Percentiles rank a stretch among this genome's conserved stretches.
phyloP scores from a whole-genome alignment of 2,113 vertebrate genomes.

The Panthera leo region DNA sequence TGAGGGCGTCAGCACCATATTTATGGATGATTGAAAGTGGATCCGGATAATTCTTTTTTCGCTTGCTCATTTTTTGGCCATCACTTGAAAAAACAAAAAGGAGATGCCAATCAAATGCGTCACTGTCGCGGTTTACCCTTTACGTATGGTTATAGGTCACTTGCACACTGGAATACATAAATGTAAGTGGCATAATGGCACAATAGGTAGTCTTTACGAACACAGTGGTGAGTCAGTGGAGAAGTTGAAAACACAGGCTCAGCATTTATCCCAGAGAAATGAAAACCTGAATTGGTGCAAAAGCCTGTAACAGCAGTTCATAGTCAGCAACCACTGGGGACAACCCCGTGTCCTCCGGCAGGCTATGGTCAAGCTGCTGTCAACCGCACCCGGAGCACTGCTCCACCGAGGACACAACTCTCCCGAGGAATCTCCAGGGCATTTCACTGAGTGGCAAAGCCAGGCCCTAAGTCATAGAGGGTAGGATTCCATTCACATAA shows the following conservation, averaged over 20 bases:
- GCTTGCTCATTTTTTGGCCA: slow-evolving; percentile 99
- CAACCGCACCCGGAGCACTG: neutral
- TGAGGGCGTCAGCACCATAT: slow-evolving; percentile 96
- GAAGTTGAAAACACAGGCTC: neutral
- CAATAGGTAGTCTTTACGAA: neutral
- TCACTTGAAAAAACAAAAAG: slow-evolving; percentile 88
- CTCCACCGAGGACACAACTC: neutral
- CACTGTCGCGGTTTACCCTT: neutral
- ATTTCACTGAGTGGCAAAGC: neutral
- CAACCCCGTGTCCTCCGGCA: neutral
- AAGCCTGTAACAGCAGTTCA: neutral
- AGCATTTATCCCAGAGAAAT: neutral
- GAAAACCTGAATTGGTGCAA: neutral
- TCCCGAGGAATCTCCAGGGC: neutral
- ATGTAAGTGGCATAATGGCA: neutral
- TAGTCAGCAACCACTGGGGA: neutral
- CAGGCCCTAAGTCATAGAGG: neutral
- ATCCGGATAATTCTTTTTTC: slow-evolving; percentile 99
- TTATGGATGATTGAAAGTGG: slow-evolving; percentile 90
- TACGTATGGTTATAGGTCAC: neutral
- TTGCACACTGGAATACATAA: neutral
- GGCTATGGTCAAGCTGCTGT: neutral
- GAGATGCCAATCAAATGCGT: slow-evolving; percentile 3
- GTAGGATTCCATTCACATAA: neutral
- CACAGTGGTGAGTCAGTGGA: neutral